Percentiles rank a stretch among this genome's conserved stretches.
phyloP scores from a whole-genome alignment of 1,140 invertebrate genomes.

The Drosophila nebulosa region DNA sequence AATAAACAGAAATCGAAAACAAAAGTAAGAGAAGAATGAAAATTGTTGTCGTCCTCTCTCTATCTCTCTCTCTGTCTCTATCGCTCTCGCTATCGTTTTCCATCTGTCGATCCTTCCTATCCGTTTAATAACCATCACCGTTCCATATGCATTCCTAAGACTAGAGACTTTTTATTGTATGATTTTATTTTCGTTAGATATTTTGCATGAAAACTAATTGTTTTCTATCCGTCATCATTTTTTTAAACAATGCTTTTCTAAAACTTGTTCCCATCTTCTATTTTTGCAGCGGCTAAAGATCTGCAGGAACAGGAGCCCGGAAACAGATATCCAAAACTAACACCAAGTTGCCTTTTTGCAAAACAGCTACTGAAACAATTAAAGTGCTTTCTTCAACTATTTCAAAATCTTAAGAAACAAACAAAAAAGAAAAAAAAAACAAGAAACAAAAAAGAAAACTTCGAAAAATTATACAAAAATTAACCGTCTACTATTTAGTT shows the following conservation, averaged over 20 bases:
- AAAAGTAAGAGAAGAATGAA: conserved; percentile 36
- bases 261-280: not conserved
- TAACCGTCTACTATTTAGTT: conserved; percentile 1
- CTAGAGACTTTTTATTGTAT: too few relatives aligned
- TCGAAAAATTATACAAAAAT: not conserved
- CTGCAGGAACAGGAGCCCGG: not conserved
- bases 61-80: conserved; percentile 11
- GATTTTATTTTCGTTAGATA: too few relatives aligned
- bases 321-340: too few relatives aligned
- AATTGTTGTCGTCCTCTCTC: conserved; percentile 10
- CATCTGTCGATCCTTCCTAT: conserved; percentile 20
- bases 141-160: not conserved
- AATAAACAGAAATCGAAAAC: conserved; percentile 14
- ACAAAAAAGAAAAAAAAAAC: conserved; percentile 8
- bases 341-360: conserved; percentile 68
- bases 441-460: not conserved
- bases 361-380: conserved; percentile 33
- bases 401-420: conserved; percentile 20
- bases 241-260: not conserved
- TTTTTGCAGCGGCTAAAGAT: conserved; percentile 31
- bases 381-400: conserved; percentile 66
- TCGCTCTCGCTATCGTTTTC: conserved; percentile 11
- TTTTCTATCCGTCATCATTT: not conserved
- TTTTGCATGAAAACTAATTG: not conserved
- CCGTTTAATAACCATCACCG: not conserved